phyloP scores from a whole-genome alignment of 1,140 invertebrate species.

The Spodoptera litura region DNA sequence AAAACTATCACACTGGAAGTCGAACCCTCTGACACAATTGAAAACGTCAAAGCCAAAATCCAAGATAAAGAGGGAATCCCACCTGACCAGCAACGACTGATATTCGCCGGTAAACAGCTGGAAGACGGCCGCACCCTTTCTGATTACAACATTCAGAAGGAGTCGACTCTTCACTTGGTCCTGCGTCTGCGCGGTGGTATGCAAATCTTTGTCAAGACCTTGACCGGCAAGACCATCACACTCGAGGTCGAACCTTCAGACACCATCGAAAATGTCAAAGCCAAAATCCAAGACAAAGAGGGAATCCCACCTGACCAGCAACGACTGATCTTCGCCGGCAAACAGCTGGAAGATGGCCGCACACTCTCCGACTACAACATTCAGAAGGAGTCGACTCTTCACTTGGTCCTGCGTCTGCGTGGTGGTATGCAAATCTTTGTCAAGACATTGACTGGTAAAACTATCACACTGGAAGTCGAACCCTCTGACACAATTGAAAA shows the following conservation, averaged over 20 bases:
- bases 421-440: slow-evolving; percentile 44
- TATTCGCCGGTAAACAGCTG: slow-evolving; percentile 44
- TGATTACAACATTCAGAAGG: slow-evolving; percentile 44
- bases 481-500: slow-evolving; percentile 34
- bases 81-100: slow-evolving; percentile 43
- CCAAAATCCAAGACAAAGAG: slow-evolving; percentile 44
- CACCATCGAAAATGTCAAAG: slow-evolving; percentile 45
- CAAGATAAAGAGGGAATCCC: slow-evolving; percentile 45
- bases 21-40: slow-evolving; percentile 37
- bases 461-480: slow-evolving; percentile 26
- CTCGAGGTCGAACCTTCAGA: slow-evolving; percentile 40
- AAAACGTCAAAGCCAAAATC: slow-evolving; percentile 43
- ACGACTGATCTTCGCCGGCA: slow-evolving; percentile 42
- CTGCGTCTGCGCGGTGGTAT: slow-evolving; percentile 41
- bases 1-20: slow-evolving; percentile 46
- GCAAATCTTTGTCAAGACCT: slow-evolving; percentile 44
- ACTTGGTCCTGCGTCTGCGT: slow-evolving; percentile 36
- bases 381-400: slow-evolving; percentile 40
- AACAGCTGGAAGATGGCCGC: slow-evolving; percentile 43
- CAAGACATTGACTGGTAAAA: slow-evolving; percentile 24
- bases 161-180: slow-evolving; percentile 39
- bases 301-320: slow-evolving; percentile 44
- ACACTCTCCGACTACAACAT: slow-evolving; percentile 42
- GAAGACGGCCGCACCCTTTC: slow-evolving; percentile 41
- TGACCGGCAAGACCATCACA: slow-evolving; percentile 42